phyloP scores from a whole-genome alignment of 2,113 vertebrate genomes.

The Ornithorhynchus anatinus region DNA sequence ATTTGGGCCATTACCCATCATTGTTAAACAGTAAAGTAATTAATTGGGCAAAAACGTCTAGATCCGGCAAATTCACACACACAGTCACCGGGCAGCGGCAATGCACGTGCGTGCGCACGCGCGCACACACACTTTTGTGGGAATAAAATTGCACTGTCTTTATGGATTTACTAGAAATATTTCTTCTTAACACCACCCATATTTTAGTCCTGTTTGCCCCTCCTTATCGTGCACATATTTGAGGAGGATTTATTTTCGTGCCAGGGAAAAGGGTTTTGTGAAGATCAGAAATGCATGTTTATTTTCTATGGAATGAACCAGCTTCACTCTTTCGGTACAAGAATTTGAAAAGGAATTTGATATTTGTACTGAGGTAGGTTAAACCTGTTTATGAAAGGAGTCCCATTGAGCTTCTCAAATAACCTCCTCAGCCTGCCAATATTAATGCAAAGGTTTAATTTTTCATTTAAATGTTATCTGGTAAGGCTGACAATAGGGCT shows the following conservation, averaged over 20 bases:
- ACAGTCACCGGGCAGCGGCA: conserved; percentile 20
- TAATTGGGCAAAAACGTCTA: conserved; percentile 29
- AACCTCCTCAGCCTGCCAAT: neutral
- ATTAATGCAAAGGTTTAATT: neutral
- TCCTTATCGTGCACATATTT: neutral
- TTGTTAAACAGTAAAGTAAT: conserved; percentile 42
- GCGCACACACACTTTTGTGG: neutral
- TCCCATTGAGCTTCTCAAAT: neutral
- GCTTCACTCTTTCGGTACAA: neutral
- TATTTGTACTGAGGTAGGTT: conserved; percentile 3
- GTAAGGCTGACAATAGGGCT: neutral
- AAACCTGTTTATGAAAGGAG: neutral
- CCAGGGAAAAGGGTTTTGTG: neutral
- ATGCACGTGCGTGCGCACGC: too few relatives aligned
- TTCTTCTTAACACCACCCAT: neutral
- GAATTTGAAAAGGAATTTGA: conserved; percentile 6
- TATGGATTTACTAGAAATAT: neutral
- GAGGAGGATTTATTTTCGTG: neutral
- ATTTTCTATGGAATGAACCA: conserved; percentile 4
- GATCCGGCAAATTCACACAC: conserved; percentile 9
- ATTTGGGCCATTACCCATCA: conserved; percentile 37
- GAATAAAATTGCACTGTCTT: neutral
- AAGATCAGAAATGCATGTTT: neutral
- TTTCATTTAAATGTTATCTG: conserved; percentile 13
- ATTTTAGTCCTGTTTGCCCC: neutral